Conservation (phyloP, 2,888 invertebrate genomes). For the Sinohyriopsis cumingii region DNA sequence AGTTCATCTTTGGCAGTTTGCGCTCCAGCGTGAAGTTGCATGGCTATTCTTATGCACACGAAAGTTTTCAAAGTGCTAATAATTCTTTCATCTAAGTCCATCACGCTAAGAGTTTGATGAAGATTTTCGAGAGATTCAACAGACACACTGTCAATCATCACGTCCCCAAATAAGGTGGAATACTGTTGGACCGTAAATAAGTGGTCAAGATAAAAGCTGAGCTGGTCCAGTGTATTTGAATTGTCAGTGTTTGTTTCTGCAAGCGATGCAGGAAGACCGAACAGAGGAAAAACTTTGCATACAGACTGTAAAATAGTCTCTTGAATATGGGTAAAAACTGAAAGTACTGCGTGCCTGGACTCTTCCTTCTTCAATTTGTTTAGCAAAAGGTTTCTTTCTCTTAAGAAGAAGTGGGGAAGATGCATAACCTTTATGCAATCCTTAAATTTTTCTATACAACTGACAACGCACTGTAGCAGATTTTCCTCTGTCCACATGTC, state of each 20-base stretch:
- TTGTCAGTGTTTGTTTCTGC: background rate
- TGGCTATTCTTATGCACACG: background rate
- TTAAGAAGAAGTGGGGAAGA: constrained; percentile 1
- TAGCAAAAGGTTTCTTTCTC: background rate
- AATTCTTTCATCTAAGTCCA: background rate
- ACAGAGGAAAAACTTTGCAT: too few species aligned
- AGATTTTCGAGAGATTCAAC: too few species aligned
- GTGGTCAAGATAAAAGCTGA: too few species aligned
- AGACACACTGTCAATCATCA: too few species aligned
- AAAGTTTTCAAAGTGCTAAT: background rate
- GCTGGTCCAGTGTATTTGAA: too few species aligned
- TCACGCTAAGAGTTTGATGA: too few species aligned
- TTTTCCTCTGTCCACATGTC: background rate
- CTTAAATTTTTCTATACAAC: background rate
- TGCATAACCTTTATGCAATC: background rate
- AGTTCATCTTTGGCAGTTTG: background rate
- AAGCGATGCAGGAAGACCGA: too few species aligned
- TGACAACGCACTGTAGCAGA: background rate
- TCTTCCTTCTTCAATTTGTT: background rate
- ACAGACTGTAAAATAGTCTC: too few species aligned
- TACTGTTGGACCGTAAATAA: too few species aligned
- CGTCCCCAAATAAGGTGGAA: background rate
- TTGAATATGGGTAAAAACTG: too few species aligned
- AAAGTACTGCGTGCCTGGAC: too few species aligned
- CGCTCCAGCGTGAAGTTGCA: too few species aligned